Conservation (phyloP, 2,888 invertebrate species). For the Dendrolimus pini region DNA sequence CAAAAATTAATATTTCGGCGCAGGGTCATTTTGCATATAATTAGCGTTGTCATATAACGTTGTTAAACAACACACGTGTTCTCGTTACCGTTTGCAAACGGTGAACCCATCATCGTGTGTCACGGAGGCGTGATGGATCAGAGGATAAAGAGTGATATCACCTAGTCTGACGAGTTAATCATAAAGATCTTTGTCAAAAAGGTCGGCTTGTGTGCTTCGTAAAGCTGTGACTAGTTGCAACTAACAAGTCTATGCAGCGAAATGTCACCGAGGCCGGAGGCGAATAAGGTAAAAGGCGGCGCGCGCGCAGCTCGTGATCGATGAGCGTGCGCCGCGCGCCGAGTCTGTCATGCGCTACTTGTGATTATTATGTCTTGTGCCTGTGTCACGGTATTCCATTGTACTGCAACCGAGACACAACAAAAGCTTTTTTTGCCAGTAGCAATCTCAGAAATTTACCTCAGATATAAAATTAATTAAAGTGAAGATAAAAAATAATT, state of each 20-base stretch:
- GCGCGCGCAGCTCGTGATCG: slow-evolving; percentile 49
- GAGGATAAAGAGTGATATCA: slow-evolving; percentile 45
- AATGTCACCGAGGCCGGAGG: slow-evolving; percentile 1
- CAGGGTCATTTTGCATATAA: slow-evolving; percentile 39
- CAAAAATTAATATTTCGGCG: slow-evolving; percentile 29
- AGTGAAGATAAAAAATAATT: background rate
- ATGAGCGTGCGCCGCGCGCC: slow-evolving; percentile 60
- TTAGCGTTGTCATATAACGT: slow-evolving; percentile 40
- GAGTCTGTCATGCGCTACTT: slow-evolving; percentile 64
- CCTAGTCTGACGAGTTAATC: slow-evolving; percentile 37
- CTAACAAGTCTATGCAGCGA: background rate
- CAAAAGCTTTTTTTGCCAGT: slow-evolving; percentile 26
- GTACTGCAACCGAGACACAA: slow-evolving; percentile 19
- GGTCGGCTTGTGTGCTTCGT: slow-evolving; percentile 11
- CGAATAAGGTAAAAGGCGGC: slow-evolving; percentile 14
- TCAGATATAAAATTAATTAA: slow-evolving; percentile 6
- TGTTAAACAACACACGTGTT: slow-evolving; percentile 43
- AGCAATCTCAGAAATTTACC: slow-evolving; percentile 26
- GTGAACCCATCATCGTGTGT: slow-evolving; percentile 43
- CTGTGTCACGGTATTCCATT: slow-evolving; percentile 43
- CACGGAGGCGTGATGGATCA: slow-evolving; percentile 47
- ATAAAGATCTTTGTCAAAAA: slow-evolving; percentile 44
- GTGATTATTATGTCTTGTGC: slow-evolving; percentile 62
- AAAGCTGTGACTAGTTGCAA: slow-evolving; percentile 10
- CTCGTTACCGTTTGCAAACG: slow-evolving; percentile 31